These are phyloP conservation scores for Triops longicaudatus DNA, from an alignment of 1,140 invertebrate species.

Conservation along the genomic window DNA sequence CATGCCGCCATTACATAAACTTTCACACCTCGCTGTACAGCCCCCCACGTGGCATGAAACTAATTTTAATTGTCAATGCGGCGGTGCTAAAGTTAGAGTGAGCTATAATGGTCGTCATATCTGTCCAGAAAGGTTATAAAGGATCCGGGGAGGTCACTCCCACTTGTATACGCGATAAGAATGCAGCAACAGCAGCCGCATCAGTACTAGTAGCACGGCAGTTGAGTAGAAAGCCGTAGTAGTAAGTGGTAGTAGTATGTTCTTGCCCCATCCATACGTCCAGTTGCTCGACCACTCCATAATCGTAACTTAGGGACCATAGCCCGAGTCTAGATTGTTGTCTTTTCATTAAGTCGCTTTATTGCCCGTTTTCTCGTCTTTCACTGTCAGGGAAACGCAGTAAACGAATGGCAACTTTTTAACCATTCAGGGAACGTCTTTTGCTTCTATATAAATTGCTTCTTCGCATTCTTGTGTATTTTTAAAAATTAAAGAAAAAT, in stretches of 20 bases:
- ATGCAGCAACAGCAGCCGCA: background rate
- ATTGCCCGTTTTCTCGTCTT: background rate
- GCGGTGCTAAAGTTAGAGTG: background rate
- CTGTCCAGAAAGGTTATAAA: background rate
- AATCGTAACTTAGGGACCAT: background rate
- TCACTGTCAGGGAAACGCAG: background rate
- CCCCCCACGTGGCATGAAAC: background rate
- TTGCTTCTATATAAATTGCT: no score
- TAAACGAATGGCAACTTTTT: background rate
- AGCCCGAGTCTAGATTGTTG: background rate
- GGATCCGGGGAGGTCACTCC: background rate
- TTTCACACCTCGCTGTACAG: background rate
- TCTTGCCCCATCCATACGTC: background rate
- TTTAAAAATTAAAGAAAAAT: background rate
- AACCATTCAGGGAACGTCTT: background rate
- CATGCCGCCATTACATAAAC: background rate
- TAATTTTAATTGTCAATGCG: background rate
- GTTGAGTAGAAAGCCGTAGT: no score
- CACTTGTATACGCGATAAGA: background rate
- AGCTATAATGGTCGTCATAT: background rate
- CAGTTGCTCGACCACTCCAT: conserved; percentile 1
- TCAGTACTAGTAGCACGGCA: no score
- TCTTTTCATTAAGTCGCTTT: background rate
- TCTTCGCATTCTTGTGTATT: no score
- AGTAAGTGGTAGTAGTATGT: no score